A percentile compares a stretch with the other conserved stretches of the same genome.
These are phyloP conservation scores for Eudyptes chrysolophus DNA, from an alignment of 2,113 vertebrate species.

Conservation along the genomic window DNA sequence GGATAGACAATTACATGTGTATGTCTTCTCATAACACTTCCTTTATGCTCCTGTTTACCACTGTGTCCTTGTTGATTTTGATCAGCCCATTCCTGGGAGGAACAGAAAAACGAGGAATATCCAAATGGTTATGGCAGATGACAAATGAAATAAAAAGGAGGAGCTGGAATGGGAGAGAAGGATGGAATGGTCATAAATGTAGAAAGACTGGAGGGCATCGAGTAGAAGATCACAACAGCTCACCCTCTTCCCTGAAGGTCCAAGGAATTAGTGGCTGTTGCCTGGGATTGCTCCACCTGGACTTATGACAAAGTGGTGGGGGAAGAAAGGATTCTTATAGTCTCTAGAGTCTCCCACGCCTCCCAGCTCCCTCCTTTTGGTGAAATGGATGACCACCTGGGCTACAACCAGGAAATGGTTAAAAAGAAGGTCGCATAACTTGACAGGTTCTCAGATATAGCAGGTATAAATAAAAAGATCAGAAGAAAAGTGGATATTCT, in stretches of 20 bases:
- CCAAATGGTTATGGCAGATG: neutral
- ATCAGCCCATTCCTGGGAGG: neutral
- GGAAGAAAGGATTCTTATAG: neutral
- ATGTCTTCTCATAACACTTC: neutral
- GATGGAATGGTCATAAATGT: neutral
- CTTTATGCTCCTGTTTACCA: neutral
- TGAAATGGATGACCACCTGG: neutral
- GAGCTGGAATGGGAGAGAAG: neutral
- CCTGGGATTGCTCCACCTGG: neutral
- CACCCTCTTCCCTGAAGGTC: neutral
- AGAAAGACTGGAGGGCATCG: neutral
- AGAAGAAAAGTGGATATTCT: neutral
- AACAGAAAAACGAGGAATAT: neutral
- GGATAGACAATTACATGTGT: neutral
- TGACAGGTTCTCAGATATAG: neutral
- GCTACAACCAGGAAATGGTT: neutral
- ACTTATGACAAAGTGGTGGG: neutral
- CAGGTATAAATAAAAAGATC: neutral
- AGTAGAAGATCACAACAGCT: neutral
- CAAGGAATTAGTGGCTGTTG: neutral
- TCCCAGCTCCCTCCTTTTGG: neutral
- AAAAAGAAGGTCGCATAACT: neutral
- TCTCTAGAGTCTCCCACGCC: neutral
- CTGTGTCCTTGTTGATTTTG: neutral
- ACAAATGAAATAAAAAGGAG: fast-evolving